Base-by-base conservation (phyloP, 1,140 invertebrate species). In the Ooceraea biroi region DNA sequence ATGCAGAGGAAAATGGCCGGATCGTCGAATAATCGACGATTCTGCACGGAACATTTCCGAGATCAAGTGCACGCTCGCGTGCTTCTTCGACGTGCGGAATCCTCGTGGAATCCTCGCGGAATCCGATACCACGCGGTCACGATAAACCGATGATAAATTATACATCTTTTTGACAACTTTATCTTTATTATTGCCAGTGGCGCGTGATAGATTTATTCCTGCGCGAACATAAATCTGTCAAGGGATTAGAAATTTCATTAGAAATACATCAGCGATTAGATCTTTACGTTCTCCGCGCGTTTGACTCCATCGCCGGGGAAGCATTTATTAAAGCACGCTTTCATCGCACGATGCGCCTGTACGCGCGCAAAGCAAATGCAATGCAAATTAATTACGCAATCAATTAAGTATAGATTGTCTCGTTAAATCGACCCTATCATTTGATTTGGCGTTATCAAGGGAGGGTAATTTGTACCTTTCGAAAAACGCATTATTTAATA, bases 1-100 rank as follows among this genome's bases (percentile, higher is more conserved):
- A n/a, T 19, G 50, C 2, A 48, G 55, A 74, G 46, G 71, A 61
- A 61, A 82, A 82, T 76, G 55, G 22, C 19, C 30, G 4, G 8
- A 17, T 72, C 44, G 44, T 17, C 17, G 36, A 27, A 7, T 60
- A 25, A 30, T 71, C 69, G 27, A 30, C 22, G 10, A 50, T 63
- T 44, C 46, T 19, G 27, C 57, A 30, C 10, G 30, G 14, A 73
- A 60, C 25, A 19, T 77, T 12, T 36, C 25, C 8, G 30, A 44
- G 19, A 57, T 14, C n/a, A 55, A 55, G n/a, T 17, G n/a, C 41
- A 30, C 30, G 4, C 27, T 12, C 17, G 17, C 19, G n/a, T 17
- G n/a, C n/a, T 12, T 74, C 27, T 14, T n/a, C 17, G 27, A 36
- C 12, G n/a, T n/a, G n/a, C n/a, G 17, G 1, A 2, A 36, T 19